A percentile compares a stretch with the other conserved stretches of the same genome.
These are phyloP conservation scores for Subanguina moxae DNA, from an alignment of 1,140 invertebrate species.

Conservation along the genomic window DNA sequence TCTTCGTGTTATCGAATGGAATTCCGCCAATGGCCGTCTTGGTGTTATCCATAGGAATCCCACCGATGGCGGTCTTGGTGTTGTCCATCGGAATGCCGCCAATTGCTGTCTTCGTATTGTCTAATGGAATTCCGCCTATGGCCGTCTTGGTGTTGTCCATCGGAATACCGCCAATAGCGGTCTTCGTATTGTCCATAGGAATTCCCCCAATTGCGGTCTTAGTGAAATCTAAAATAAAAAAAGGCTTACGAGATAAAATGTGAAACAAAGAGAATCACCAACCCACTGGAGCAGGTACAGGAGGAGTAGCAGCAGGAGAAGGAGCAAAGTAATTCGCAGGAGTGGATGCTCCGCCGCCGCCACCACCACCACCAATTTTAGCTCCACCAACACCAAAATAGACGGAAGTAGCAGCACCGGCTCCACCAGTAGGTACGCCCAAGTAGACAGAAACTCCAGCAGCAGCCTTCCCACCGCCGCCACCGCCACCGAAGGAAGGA, in stretches of 20 bases:
- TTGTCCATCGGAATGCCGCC: too few species aligned
- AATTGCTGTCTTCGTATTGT: neutral
- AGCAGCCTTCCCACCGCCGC: neutral
- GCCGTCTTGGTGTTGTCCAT: neutral
- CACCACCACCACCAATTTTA: too few species aligned
- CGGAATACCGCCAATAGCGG: neutral
- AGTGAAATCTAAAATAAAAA: too few species aligned
- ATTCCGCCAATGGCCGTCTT: too few species aligned
- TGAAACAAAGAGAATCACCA: neutral
- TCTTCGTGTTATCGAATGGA: too few species aligned
- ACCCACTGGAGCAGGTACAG: neutral
- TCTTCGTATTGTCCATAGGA: neutral
- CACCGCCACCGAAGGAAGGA: too few species aligned
- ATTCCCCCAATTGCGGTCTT: too few species aligned
- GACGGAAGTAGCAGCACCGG: neutral
- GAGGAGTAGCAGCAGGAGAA: neutral
- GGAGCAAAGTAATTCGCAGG: neutral
- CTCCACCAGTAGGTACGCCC: neutral
- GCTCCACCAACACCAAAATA: neutral
- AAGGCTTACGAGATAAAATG: too few species aligned
- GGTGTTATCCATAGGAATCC: neutral
- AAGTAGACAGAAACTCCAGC: neutral
- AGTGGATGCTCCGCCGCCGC: neutral
- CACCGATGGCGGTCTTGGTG: neutral
- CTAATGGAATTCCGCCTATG: neutral